Evolutionary conservation across 2,113 vertebrate species (phyloP).

Genomic region (Coptodon bakossiorum): DNA sequence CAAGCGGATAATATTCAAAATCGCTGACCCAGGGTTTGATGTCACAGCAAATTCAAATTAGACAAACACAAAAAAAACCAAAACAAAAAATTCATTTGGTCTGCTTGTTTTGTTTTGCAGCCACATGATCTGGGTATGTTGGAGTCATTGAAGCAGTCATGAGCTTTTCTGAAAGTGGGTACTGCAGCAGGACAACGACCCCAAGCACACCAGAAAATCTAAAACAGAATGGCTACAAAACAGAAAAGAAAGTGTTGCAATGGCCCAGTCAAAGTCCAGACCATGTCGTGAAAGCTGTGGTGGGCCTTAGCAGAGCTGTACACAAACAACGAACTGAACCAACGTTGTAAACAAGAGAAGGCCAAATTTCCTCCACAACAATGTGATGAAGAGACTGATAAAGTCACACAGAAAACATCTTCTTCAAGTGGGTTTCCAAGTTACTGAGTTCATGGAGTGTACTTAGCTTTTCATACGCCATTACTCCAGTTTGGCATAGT

Average conservation of each 20-base stretch:
- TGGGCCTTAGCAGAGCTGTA: neutral
- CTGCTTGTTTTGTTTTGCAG: neutral
- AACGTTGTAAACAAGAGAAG: neutral
- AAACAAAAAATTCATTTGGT: neutral
- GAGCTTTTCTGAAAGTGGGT: neutral
- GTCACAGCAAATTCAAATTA: neutral
- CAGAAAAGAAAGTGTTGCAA: neutral
- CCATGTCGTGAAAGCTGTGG: neutral
- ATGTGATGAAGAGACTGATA: neutral
- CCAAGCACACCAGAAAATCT: neutral
- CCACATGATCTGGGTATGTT: neutral
- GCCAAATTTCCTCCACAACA: neutral
- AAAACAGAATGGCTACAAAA: neutral
- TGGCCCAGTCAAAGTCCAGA: neutral
- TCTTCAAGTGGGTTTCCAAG: neutral
- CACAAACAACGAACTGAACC: neutral
- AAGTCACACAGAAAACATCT: neutral
- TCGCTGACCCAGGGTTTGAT: neutral
- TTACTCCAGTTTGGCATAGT: neutral
- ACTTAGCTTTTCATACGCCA: fast-evolving
- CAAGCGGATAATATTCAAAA: neutral
- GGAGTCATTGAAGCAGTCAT: neutral
- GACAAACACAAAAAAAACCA: neutral
- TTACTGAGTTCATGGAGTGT: neutral
- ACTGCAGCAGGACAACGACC: neutral